These are phyloP conservation scores for Amiota communis DNA, from an alignment of 2,888 invertebrate species.

Conservation along the genomic window DNA sequence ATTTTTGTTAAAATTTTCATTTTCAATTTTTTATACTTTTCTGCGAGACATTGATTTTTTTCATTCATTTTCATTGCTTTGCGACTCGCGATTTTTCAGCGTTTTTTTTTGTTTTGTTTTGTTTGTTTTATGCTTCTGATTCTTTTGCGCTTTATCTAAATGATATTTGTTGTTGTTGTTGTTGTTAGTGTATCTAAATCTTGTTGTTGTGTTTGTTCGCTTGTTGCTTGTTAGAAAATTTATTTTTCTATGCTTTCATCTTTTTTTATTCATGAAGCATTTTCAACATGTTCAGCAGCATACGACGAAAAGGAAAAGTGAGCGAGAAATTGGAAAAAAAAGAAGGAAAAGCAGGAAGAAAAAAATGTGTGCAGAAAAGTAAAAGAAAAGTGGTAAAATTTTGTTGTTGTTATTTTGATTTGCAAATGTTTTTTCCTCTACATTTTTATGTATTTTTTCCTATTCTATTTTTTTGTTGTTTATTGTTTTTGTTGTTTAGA, in stretches of 20 bases:
- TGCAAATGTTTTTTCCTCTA: conserved; percentile 57
- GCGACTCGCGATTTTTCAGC: too few relatives aligned
- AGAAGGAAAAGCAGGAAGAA: conserved; percentile 38
- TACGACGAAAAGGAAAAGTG: conserved; percentile 34
- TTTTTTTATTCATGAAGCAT: conserved; percentile 50
- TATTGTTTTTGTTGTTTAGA: conserved; percentile 41
- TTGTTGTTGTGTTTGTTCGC: too few relatives aligned
- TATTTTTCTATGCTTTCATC: conserved; percentile 42
- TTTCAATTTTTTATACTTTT: not conserved
- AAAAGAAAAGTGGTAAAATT: conserved; percentile 64
- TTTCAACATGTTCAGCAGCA: conserved; percentile 42
- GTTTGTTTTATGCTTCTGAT: conserved; percentile 42
- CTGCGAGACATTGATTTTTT: too few relatives aligned
- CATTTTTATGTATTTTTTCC: conserved; percentile 54
- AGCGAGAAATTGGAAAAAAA: conserved; percentile 32
- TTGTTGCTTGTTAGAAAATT: conserved; percentile 65
- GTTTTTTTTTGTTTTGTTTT: conserved; percentile 21
- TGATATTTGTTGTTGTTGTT: conserved; percentile 48
- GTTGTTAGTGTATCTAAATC: conserved; percentile 36
- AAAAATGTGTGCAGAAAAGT: conserved; percentile 49
- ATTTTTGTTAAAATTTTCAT: not conserved
- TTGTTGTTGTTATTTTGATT: conserved; percentile 42
- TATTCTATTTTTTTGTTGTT: conserved; percentile 46
- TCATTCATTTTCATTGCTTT: too few relatives aligned
- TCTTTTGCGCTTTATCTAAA: conserved; percentile 45